A percentile compares a stretch with the other conserved stretches of the same genome.
phyloP scores from a whole-genome alignment of 2,888 invertebrate genomes.

The Synanthedon tipuliformis region DNA sequence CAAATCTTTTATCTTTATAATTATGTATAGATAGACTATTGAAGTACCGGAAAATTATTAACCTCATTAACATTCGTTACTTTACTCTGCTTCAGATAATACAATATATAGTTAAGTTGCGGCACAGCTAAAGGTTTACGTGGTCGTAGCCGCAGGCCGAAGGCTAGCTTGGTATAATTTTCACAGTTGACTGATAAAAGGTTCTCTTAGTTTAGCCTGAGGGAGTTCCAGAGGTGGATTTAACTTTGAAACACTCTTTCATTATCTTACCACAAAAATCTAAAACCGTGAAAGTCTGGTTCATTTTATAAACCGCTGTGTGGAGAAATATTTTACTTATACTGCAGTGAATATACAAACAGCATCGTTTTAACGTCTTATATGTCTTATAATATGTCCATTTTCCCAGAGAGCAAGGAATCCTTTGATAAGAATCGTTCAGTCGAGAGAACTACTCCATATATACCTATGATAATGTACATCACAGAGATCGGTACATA shows the following conservation, averaged over 20 bases:
- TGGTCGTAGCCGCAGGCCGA: background rate
- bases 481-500: background rate
- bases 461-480: background rate
- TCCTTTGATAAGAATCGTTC: conserved; percentile 1
- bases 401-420: background rate
- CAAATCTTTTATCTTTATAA: no score
- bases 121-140: background rate
- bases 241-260: background rate
- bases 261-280: background rate
- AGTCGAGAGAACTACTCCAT: background rate
- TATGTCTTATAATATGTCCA: background rate
- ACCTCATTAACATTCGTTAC: no score
- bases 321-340: background rate
- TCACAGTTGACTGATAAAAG: background rate
- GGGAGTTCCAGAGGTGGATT: background rate
- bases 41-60: no score
- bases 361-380: background rate
- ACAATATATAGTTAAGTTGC: background rate
- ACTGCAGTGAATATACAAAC: background rate
- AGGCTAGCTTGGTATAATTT: background rate
- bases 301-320: background rate
- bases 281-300: background rate
- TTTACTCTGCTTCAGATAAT: no score
- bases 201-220: background rate
- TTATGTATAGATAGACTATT: no score